phyloP scores from a whole-genome alignment of 2,888 invertebrate species.

The Oscheius onirici region DNA sequence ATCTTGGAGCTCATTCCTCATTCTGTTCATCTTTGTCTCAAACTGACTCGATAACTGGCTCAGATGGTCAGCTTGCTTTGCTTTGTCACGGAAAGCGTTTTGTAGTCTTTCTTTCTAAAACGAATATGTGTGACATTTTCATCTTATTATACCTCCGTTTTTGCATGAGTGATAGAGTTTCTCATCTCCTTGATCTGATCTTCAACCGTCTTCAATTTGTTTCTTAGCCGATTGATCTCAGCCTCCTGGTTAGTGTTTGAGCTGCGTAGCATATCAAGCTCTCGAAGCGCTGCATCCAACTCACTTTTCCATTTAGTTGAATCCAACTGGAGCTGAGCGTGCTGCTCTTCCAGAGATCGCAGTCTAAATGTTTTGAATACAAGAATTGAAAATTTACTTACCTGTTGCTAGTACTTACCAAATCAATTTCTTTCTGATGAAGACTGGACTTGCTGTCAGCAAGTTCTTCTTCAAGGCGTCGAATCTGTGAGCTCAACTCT shows the following conservation, averaged over 20 bases:
- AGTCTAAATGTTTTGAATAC: constrained; percentile 34
- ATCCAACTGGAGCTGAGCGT: constrained; percentile 60
- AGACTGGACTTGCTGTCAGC: constrained; percentile 57
- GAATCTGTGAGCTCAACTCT: constrained; percentile 65
- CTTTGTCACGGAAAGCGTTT: constrained; percentile 67
- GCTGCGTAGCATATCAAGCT: constrained; percentile 62
- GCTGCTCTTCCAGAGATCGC: constrained; percentile 64
- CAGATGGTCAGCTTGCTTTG: constrained; percentile 67
- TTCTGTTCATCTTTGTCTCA: constrained; percentile 62
- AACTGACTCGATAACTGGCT: constrained; percentile 62
- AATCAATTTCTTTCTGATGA: constrained; percentile 63
- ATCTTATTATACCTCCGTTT: constrained; percentile 53
- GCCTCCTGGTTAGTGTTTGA: constrained; percentile 59
- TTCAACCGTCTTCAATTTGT: constrained; percentile 60
- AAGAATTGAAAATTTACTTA: neutral
- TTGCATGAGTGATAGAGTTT: constrained; percentile 56
- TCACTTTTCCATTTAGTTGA: constrained; percentile 56
- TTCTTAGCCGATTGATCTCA: constrained; percentile 58
- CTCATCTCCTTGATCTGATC: constrained; percentile 62
- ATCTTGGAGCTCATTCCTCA: constrained; percentile 64
- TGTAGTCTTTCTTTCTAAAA: constrained; percentile 62
- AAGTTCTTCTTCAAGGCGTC: constrained; percentile 70
- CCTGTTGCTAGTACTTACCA: constrained; percentile 64
- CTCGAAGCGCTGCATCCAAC: constrained; percentile 55
- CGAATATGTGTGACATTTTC: neutral